Evolutionary conservation across 2,113 vertebrate species (phyloP).

Genomic region (Lepidothrix coronata): DNA sequence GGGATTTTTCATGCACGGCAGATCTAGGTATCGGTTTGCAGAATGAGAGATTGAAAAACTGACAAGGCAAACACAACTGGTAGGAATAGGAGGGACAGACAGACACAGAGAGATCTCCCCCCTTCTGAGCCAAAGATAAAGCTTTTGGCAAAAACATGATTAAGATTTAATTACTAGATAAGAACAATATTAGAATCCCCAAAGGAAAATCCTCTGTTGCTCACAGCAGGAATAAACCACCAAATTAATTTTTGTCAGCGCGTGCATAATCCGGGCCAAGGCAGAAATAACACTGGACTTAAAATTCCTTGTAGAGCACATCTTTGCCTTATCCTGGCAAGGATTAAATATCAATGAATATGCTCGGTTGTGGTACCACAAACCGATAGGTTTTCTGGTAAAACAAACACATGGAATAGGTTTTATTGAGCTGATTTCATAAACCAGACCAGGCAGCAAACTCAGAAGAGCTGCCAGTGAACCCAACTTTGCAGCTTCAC

Average conservation of each 20-base stretch:
- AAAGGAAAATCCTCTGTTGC: not conserved
- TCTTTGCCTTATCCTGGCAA: not conserved
- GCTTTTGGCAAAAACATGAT: slow-evolving; percentile 1
- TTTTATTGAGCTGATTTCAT: not conserved
- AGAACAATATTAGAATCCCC: not conserved
- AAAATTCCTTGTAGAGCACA: not conserved
- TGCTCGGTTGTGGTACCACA: not conserved
- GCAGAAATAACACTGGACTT: not conserved
- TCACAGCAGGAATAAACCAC: not conserved
- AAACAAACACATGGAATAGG: not conserved
- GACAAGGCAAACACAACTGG: not conserved
- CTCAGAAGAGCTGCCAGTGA: not conserved
- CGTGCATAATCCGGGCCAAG: not conserved
- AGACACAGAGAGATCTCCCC: not conserved
- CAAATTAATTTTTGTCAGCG: not conserved
- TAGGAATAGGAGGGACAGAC: not conserved
- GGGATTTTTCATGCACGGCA: not conserved
- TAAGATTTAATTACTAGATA: slow-evolving; percentile 10
- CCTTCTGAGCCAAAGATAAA: not conserved
- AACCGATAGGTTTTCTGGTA: not conserved
- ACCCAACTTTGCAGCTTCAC: not conserved
- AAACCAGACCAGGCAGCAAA: not conserved
- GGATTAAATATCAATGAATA: not conserved
- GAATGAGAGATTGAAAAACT: not conserved
- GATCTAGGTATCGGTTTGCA: not conserved